phyloP scores from a whole-genome alignment of 2,113 vertebrate genomes.

The Parotia lawesii region DNA sequence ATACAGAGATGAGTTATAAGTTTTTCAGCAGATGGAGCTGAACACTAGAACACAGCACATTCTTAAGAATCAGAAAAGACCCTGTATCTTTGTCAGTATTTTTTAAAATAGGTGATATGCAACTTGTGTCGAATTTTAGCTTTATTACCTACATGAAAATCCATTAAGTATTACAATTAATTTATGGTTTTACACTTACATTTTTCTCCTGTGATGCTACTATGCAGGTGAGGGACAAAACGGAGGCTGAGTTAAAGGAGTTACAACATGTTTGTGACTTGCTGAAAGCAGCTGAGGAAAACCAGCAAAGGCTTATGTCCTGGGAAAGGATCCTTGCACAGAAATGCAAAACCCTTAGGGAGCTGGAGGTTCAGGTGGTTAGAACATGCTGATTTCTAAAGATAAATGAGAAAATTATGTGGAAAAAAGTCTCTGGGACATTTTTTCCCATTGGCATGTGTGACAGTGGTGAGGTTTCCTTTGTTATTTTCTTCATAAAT shows the following conservation, averaged over 20 bases:
- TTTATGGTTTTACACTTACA: slow-evolving; percentile 36
- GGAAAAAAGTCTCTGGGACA: neutral
- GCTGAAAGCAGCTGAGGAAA: slow-evolving; percentile 69
- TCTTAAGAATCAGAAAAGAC: neutral
- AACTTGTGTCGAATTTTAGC: neutral
- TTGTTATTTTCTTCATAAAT: neutral
- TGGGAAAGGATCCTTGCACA: slow-evolving; percentile 66
- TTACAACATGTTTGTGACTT: slow-evolving; percentile 70
- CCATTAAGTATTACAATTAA: neutral
- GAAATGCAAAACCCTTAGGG: slow-evolving; percentile 71
- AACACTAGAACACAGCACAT: neutral
- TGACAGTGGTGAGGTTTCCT: neutral
- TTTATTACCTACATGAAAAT: neutral
- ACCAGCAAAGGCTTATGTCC: slow-evolving; percentile 66
- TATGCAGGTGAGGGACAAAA: slow-evolving; percentile 76
- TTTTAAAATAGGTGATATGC: neutral
- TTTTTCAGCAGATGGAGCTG: neutral
- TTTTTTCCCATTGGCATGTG: slow-evolving; percentile 44
- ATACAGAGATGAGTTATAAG: neutral
- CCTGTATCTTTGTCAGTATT: neutral
- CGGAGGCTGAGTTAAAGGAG: slow-evolving; percentile 68
- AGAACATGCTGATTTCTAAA: neutral
- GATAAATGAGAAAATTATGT: neutral
- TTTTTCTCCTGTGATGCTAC: slow-evolving; percentile 40
- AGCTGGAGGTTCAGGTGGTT: slow-evolving; percentile 80